Percentiles rank a stretch among this genome's conserved stretches.
These are phyloP conservation scores for Papilio gigon DNA, from an alignment of 2,888 invertebrate species.

Conservation along the genomic window DNA sequence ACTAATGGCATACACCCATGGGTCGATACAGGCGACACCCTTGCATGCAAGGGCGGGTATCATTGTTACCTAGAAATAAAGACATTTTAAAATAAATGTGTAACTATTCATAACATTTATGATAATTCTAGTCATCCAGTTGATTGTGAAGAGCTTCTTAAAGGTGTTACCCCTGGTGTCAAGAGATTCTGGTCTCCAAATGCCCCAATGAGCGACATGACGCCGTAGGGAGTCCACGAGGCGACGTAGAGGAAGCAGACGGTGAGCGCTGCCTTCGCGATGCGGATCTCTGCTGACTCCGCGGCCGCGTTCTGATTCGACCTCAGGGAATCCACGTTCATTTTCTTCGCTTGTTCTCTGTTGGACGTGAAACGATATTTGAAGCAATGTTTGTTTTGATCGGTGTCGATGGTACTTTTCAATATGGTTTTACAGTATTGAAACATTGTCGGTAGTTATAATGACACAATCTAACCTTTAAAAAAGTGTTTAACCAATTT, in stretches of 20 bases:
- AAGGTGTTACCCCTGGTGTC: slow-evolving; percentile 84
- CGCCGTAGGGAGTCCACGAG: slow-evolving; percentile 95
- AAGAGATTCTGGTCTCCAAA: slow-evolving; percentile 89
- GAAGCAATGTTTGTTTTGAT: too few relatives aligned
- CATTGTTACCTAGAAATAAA: slow-evolving; percentile 85
- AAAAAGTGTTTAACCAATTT: too few relatives aligned
- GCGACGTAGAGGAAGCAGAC: slow-evolving; percentile 92
- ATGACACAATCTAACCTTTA: too few relatives aligned
- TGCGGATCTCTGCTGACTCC: slow-evolving; percentile 91
- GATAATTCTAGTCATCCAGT: background rate
- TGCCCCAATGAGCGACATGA: slow-evolving; percentile 90
- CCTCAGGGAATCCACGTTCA: slow-evolving; percentile 93
- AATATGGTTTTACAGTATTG: too few relatives aligned
- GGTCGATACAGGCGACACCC: slow-evolving; percentile 94
- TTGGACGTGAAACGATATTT: slow-evolving; percentile 31
- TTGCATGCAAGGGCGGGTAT: slow-evolving; percentile 94
- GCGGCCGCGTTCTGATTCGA: slow-evolving; percentile 86
- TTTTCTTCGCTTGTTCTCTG: slow-evolving; percentile 88
- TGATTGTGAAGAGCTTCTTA: slow-evolving; percentile 1
- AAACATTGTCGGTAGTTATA: too few relatives aligned
- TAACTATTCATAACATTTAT: background rate
- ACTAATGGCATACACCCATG: slow-evolving; percentile 94
- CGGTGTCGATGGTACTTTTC: too few relatives aligned
- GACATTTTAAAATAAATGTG: slow-evolving; percentile 12
- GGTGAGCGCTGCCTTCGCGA: slow-evolving; percentile 94